phyloP scores from a whole-genome alignment of 2,888 invertebrate species.

The Ctenicera cuprea region DNA sequence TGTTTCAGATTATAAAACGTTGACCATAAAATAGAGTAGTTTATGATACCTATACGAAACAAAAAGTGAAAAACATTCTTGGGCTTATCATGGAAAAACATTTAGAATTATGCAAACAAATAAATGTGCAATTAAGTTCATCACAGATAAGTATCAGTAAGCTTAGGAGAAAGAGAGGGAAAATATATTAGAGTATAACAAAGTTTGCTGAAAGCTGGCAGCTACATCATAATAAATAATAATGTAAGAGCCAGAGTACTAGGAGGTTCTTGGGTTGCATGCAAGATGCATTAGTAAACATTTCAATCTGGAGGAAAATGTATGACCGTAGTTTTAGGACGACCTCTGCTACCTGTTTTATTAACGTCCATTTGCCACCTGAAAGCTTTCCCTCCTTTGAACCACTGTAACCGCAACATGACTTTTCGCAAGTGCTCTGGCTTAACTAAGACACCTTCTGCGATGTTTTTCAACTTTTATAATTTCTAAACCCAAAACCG shows the following conservation, averaged over 20 bases:
- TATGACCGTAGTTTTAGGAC: conserved; percentile 20
- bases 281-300: conserved; percentile 24
- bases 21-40: no score
- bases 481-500: background rate
- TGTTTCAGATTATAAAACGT: no score
- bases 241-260: background rate
- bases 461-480: background rate
- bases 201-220: no score
- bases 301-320: conserved; percentile 9
- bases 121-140: no score
- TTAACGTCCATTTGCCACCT: conserved; percentile 25
- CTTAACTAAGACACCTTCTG: background rate
- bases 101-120: no score
- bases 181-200: no score
- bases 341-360: conserved; percentile 10
- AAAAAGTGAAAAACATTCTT: no score
- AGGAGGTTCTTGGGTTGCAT: conserved; percentile 9
- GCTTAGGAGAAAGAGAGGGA: no score
- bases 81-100: no score
- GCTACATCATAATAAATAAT: background rate
- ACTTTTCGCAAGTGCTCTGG: background rate
- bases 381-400: conserved; percentile 12
- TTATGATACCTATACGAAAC: no score
- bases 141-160: no score
- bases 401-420: background rate